Conservation (phyloP, 2,797 vertebrate species). For the Eospalax fontanierii region DNA sequence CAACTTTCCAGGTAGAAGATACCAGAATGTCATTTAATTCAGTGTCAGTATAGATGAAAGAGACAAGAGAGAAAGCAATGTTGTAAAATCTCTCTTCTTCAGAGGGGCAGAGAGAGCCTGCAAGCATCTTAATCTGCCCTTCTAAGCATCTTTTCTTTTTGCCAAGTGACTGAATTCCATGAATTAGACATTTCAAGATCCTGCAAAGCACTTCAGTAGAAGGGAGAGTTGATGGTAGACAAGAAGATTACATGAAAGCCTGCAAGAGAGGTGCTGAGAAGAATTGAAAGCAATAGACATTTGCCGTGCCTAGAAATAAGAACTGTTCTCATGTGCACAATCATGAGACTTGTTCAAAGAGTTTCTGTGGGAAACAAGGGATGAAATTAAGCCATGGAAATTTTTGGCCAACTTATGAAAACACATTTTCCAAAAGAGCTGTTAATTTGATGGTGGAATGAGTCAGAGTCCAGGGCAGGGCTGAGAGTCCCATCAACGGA, state of each 20-base stretch:
- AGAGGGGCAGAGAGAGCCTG: not conserved
- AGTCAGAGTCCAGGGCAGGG: slow-evolving; percentile 81
- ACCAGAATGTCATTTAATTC: not conserved
- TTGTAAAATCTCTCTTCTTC: not conserved
- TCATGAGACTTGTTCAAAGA: slow-evolving; percentile 75
- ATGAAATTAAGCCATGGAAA: slow-evolving; percentile 84
- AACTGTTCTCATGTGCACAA: slow-evolving; percentile 68
- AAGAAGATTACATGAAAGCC: not conserved
- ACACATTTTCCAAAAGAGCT: slow-evolving; percentile 85
- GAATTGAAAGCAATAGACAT: slow-evolving; percentile 21
- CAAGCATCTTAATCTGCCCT: not conserved
- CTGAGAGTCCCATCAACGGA: slow-evolving; percentile 82
- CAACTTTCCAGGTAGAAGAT: not conserved
- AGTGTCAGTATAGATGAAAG: not conserved
- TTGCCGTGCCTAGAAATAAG: slow-evolving; percentile 69
- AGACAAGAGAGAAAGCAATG: not conserved
- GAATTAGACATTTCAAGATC: not conserved
- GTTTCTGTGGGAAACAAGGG: slow-evolving; percentile 78
- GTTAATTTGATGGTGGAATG: slow-evolving; percentile 85
- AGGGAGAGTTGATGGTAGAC: not conserved
- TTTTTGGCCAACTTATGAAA: slow-evolving; percentile 82
- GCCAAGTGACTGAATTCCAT: not conserved
- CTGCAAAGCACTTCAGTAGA: not conserved
- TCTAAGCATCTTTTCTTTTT: not conserved
- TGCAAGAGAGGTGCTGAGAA: not conserved